These are phyloP conservation scores for Chaetodon trifasciatus DNA, from an alignment of 2,797 vertebrate species.

Conservation along the genomic window DNA sequence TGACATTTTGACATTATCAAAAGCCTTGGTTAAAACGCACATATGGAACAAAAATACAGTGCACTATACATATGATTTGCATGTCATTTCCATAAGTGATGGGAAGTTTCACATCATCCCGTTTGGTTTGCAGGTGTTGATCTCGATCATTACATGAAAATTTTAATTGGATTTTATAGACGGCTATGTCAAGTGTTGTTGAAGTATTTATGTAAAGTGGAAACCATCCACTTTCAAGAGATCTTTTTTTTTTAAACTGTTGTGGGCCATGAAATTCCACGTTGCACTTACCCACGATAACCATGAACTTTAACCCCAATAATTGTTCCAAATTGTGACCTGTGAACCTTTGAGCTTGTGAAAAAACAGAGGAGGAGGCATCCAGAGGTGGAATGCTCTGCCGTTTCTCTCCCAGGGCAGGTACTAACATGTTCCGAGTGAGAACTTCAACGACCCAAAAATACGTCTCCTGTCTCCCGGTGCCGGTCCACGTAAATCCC, in stretches of 20 bases:
- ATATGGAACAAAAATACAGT: constrained; percentile 62
- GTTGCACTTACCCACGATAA: constrained; percentile 73
- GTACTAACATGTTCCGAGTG: constrained; percentile 58
- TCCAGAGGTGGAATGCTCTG: constrained; percentile 64
- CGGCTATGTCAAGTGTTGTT: constrained; percentile 25
- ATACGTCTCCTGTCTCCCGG: constrained; percentile 25
- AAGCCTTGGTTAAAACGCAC: constrained; percentile 76
- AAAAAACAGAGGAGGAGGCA: constrained; percentile 65
- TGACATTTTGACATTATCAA: constrained; percentile 84
- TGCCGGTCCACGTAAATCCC: constrained; percentile 22
- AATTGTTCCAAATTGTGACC: constrained; percentile 82
- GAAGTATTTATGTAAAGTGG: constrained; percentile 60
- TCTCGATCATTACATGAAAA: constrained; percentile 30
- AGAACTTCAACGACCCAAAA: constrained; percentile 59
- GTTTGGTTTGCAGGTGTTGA: constrained; percentile 41
- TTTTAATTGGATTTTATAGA: constrained; percentile 47
- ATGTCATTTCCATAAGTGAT: constrained; percentile 73
- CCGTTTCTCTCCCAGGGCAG: constrained; percentile 56
- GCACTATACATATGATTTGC: constrained; percentile 72
- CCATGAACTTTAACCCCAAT: constrained; percentile 74
- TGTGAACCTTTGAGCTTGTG: constrained; percentile 65
- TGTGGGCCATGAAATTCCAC: constrained; percentile 61
- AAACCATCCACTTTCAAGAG: constrained; percentile 35
- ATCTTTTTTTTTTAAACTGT: not conserved
- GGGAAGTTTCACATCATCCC: constrained; percentile 30